Evolutionary conservation across 92 coral and sea anemone species (phyloP), one percentile per base, ranked within the genome.

Genomic region (Heteractis magnifica): DNA sequence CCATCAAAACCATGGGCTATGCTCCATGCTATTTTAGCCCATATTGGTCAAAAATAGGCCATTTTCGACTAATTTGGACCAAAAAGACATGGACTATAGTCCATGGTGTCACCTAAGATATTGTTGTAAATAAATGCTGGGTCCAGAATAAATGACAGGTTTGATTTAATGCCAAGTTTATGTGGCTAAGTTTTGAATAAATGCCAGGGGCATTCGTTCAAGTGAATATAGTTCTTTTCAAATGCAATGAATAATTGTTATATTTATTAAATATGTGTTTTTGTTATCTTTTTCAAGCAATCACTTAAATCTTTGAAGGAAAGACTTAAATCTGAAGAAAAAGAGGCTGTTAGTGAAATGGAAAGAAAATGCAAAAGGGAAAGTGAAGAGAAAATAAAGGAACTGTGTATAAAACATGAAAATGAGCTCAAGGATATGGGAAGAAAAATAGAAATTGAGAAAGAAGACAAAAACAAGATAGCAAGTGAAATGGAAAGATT

Each of bases 231-330:
- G 10, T 53, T 8, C 13, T 0, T 26, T 26, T 0, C 58, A 53
- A 8, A 53, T 53, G 58, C 13, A 8, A 8, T 53, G 7, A 12
- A 53, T 53, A 16, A 68, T 60, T 51, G 41, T 21, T 1, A 7
- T 21, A 51, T 19, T 71, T 10, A 6, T 77, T 77, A 50, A 23
- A 49, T 56, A 3, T 10, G 12, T 4, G 41, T 6, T 19, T 81
- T 72, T 77, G 49, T 52, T 52, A 6, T 23, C 48, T 80, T 65
- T 77, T 18, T 80, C 10, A 77, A 97, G 99, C 86, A 92, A 76
- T 93, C 97, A 44, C 81, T 97, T 72, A 92, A 92, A 56, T 82
- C 78, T 48, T 82, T 92, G 34, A 90, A 89, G 84, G 94, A 90
- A 21, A 94, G 86, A 81, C 87, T 97, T 84, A 91, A 90, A 77